phyloP scores from a whole-genome alignment of 2,113 vertebrate species.

The Mobula hypostoma region DNA sequence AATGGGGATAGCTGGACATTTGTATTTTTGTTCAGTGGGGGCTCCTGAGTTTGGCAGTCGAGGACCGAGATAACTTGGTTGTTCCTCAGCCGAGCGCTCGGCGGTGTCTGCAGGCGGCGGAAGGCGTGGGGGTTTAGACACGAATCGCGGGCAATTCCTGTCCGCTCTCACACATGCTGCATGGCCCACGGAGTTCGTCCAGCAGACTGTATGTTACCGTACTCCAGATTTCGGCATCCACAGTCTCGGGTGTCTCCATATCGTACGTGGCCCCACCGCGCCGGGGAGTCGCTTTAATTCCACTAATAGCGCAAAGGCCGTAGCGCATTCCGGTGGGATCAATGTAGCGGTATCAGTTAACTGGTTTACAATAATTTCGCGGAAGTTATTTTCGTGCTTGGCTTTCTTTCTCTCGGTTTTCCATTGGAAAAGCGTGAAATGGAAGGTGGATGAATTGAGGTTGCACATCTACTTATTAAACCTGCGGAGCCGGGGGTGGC shows the following conservation, averaged over 20 bases:
- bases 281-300: not conserved
- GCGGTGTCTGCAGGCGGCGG: not conserved
- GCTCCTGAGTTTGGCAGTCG: not conserved
- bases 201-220: no score
- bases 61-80: not conserved
- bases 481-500: no score
- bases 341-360: not conserved
- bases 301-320: not conserved
- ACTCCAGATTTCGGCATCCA: no score
- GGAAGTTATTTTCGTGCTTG: no score
- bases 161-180: no score
- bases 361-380: not conserved
- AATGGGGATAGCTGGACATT: not conserved
- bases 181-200: no score
- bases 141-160: no score
- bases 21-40: no score
- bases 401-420: not conserved
- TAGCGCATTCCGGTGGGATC: not conserved
- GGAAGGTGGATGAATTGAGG: not conserved
- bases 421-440: not conserved
- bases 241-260: no score
- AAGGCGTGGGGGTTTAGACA: no score
- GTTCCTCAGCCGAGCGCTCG: not conserved
- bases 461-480: not conserved
- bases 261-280: not conserved